Percentiles rank a stretch among this genome's conserved stretches.
These are phyloP conservation scores for Ellobius talpinus DNA, from an alignment of 2,113 vertebrate species.

Conservation along the genomic window DNA sequence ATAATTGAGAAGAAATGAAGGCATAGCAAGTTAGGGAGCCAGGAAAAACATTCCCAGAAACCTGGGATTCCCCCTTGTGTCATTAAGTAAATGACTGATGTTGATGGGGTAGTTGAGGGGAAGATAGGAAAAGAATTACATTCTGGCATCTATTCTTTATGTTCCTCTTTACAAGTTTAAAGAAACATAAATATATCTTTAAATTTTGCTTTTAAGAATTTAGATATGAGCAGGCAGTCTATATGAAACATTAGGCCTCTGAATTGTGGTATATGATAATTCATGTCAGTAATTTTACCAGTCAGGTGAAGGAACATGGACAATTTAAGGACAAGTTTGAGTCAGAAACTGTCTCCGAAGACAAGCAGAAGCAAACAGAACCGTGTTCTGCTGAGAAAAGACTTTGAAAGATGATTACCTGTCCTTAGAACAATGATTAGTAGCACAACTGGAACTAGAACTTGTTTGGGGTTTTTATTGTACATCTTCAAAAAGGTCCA, in stretches of 20 bases:
- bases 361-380: background rate
- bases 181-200: background rate
- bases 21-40: background rate
- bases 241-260: background rate
- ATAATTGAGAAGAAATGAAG: background rate
- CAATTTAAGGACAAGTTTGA: background rate
- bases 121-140: background rate
- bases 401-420: background rate
- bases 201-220: background rate
- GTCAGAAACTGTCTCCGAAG: background rate
- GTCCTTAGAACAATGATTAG: background rate
- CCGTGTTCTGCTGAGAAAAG: background rate
- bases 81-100: background rate
- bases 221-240: background rate
- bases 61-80: accelerated
- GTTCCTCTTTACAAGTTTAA: background rate
- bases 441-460: background rate
- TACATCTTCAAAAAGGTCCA: background rate
- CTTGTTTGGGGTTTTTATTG: background rate
- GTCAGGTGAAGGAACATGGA: background rate
- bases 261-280: background rate
- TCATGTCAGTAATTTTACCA: background rate
- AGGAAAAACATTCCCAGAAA: background rate
- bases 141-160: background rate
- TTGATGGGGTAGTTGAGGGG: background rate